Percentiles rank a stretch among this genome's conserved stretches.
These are phyloP conservation scores for Dicyrtomina minuta DNA, from an alignment of 2,888 invertebrate genomes.

Conservation along the genomic window DNA sequence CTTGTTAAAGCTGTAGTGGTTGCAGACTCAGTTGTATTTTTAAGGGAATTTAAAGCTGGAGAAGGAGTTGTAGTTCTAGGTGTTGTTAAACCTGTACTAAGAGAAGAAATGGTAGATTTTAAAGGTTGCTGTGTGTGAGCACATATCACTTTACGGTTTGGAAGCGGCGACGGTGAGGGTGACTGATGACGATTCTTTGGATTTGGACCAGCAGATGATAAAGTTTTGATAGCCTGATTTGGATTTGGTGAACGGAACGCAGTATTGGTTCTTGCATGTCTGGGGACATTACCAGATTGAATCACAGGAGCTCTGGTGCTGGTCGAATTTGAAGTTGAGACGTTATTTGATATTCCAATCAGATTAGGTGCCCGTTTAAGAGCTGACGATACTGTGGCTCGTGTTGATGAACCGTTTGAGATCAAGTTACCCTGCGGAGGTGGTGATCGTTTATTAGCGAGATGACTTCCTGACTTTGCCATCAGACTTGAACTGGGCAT, in stretches of 20 bases:
- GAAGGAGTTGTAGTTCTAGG: neutral
- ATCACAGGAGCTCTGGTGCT: too few species aligned
- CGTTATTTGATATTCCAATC: neutral
- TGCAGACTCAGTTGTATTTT: neutral
- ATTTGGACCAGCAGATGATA: neutral
- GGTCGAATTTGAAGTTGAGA: too few species aligned
- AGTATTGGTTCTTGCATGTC: neutral
- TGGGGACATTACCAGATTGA: too few species aligned
- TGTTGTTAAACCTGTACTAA: too few species aligned
- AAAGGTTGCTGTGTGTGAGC: too few species aligned
- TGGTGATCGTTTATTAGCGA: neutral
- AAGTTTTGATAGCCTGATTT: neutral
- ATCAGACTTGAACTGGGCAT: neutral
- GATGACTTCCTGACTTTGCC: slow-evolving; percentile 12
- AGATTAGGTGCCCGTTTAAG: slow-evolving; percentile 14
- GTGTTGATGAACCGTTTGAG: neutral
- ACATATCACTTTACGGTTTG: neutral
- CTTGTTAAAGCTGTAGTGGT: neutral
- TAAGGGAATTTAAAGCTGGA: neutral
- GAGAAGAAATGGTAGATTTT: too few species aligned
- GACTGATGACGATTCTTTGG: neutral
- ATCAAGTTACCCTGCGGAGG: slow-evolving; percentile 6
- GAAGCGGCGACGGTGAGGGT: neutral
- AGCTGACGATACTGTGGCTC: neutral
- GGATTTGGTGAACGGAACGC: neutral